Conservation (phyloP, 2,797 vertebrate genomes). For the Gambusia yucatana region DNA sequence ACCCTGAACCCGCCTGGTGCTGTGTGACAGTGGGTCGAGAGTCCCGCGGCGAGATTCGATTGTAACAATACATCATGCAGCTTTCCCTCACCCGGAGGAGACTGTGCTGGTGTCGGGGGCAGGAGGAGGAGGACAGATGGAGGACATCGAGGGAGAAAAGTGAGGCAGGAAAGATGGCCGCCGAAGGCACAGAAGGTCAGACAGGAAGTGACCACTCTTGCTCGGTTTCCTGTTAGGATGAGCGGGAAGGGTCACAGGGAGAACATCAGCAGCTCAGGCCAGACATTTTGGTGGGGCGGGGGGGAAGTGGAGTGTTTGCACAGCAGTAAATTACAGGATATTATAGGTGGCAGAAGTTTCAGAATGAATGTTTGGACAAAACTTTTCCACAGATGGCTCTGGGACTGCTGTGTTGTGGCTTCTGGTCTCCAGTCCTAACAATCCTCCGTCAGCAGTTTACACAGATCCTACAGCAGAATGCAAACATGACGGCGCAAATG, state of each 20-base stretch:
- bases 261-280: slow-evolving; percentile 40
- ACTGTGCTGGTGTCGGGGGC: slow-evolving; percentile 7
- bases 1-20: slow-evolving; percentile 60
- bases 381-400: slow-evolving; percentile 22
- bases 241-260: slow-evolving; percentile 36
- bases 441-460: background rate
- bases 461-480: slow-evolving; percentile 20
- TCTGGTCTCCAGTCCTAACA: slow-evolving; percentile 20
- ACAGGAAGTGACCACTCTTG: slow-evolving; percentile 62
- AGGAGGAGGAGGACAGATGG: slow-evolving; percentile 56
- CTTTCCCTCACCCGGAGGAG: slow-evolving; percentile 42
- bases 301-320: slow-evolving; percentile 11
- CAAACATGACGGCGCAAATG: slow-evolving; percentile 19
- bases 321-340: slow-evolving; percentile 30
- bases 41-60: slow-evolving; percentile 49
- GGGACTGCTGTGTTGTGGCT: slow-evolving; percentile 13
- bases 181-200: slow-evolving; percentile 45
- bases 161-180: slow-evolving; percentile 58
- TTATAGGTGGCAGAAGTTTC: slow-evolving; percentile 15
- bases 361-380: slow-evolving; percentile 30
- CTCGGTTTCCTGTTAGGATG: slow-evolving; percentile 67
- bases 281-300: slow-evolving; percentile 23
- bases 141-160: slow-evolving; percentile 57
- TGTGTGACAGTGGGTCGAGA: slow-evolving; percentile 46
- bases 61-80: slow-evolving; percentile 61